These are phyloP conservation scores for Ascidia mentula DNA, from an alignment of 23 tunicate genomes.

Conservation along the genomic window DNA sequence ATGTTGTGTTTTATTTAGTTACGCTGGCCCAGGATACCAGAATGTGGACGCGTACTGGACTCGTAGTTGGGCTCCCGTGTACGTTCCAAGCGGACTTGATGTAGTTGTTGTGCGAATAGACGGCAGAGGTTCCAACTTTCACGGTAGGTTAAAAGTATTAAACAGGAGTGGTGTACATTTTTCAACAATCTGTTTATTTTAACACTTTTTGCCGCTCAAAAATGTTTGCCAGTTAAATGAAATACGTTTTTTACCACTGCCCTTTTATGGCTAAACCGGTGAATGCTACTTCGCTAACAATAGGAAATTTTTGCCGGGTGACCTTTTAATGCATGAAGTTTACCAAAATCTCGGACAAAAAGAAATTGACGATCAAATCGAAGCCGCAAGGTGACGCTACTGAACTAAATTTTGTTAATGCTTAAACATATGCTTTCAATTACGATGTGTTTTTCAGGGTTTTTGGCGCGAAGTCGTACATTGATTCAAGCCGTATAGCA, in stretches of 20 bases:
- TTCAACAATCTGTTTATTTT: too few species aligned
- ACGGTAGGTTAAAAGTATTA: conserved; percentile 35
- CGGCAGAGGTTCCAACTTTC: conserved; percentile 76
- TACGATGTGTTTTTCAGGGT: conserved; percentile 12
- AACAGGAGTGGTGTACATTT: too few species aligned
- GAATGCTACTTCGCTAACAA: too few species aligned
- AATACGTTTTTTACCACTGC: too few species aligned
- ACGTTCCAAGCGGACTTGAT: conserved; percentile 56
- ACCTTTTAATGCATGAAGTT: conserved; percentile 70
- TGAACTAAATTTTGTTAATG: too few species aligned
- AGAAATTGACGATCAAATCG: conserved; percentile 83
- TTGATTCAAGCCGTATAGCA: conserved; percentile 55
- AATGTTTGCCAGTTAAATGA: too few species aligned
- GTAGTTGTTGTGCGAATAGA: conserved; percentile 66
- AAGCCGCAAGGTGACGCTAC: conserved; percentile 47
- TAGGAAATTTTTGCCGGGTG: conserved; percentile 61
- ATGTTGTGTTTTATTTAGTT: too few species aligned
- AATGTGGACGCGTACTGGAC: conserved; percentile 57
- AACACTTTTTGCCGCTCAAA: too few species aligned
- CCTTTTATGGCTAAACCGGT: too few species aligned
- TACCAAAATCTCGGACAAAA: conserved; percentile 69
- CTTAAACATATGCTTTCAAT: not conserved
- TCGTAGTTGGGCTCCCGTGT: conserved; percentile 65
- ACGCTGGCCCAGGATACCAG: conserved; percentile 92
- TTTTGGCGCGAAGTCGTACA: conserved; percentile 23